These are phyloP conservation scores for Temnothorax nylanderi DNA, from an alignment of 1,140 invertebrate species.

Conservation along the genomic window DNA sequence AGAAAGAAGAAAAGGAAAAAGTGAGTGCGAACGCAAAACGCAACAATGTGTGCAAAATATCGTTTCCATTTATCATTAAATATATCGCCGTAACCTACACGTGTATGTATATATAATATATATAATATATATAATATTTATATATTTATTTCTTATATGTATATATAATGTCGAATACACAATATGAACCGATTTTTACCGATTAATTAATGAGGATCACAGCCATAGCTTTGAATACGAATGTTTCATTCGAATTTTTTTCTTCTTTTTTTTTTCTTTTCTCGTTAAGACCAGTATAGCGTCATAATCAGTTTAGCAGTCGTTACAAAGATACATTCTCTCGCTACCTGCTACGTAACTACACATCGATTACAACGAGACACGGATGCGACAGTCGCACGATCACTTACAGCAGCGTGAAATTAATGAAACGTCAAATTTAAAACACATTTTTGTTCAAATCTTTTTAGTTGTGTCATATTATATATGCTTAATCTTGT, in stretches of 20 bases:
- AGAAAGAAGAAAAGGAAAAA: neutral
- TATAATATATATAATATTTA: slow-evolving; percentile 78
- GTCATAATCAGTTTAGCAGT: slow-evolving; percentile 75
- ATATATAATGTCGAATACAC: slow-evolving; percentile 81
- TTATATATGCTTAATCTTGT: neutral
- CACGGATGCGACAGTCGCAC: slow-evolving; percentile 31
- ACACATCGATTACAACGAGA: slow-evolving; percentile 74
- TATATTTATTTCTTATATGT: slow-evolving; percentile 71
- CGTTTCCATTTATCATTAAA: slow-evolving; percentile 61
- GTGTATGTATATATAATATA: slow-evolving; percentile 68
- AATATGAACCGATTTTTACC: slow-evolving; percentile 79
- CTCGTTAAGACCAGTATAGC: slow-evolving; percentile 79
- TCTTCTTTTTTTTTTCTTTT: neutral
- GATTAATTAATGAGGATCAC: slow-evolving; percentile 85
- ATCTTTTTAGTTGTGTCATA: neutral
- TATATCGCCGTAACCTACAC: slow-evolving; percentile 65
- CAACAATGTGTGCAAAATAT: slow-evolving; percentile 71
- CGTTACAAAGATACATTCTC: slow-evolving; percentile 79
- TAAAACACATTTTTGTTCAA: neutral
- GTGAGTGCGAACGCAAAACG: slow-evolving; percentile 35
- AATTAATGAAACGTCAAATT: slow-evolving; percentile 10
- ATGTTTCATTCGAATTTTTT: slow-evolving; percentile 82
- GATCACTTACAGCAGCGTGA: neutral
- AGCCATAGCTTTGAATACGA: slow-evolving; percentile 86
- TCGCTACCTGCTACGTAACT: slow-evolving; percentile 62